Percentiles rank a stretch among this genome's conserved stretches.
Evolutionary conservation across 2,113 vertebrate genomes (phyloP).

Genomic region (Oplegnathus fasciatus): DNA sequence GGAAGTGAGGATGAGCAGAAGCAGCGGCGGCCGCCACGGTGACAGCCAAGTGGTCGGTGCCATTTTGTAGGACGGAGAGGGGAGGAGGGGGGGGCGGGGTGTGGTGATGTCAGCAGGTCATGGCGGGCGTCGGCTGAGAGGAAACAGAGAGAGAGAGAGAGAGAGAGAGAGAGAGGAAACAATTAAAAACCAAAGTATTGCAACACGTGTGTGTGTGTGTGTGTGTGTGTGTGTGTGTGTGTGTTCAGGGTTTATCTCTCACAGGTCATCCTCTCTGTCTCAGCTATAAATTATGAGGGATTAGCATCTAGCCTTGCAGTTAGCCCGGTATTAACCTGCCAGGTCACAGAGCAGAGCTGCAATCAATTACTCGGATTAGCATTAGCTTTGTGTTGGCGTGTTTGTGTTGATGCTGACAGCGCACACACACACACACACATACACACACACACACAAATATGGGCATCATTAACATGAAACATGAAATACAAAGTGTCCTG

Average conservation of each 20-base stretch:
- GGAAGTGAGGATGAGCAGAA: conserved; percentile 41
- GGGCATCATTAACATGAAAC: too few relatives aligned
- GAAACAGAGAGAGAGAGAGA: not conserved
- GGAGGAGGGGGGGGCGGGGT: not conserved
- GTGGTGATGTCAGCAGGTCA: conserved; percentile 64
- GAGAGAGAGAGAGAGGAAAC: not conserved
- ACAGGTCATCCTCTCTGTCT: not conserved
- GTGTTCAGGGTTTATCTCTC: not conserved
- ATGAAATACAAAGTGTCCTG: too few relatives aligned
- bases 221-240: conserved; percentile 3
- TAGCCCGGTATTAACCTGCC: conserved; percentile 17
- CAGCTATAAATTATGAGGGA: conserved; percentile 8
- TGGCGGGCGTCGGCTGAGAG: conserved; percentile 40
- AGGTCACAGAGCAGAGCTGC: conserved; percentile 1
- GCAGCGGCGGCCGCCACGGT: conserved; percentile 30
- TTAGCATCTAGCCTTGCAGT: conserved; percentile 26
- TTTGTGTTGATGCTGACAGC: not conserved
- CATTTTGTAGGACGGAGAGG: conserved; percentile 37
- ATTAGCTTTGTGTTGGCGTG: not conserved
- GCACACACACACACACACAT: not conserved
- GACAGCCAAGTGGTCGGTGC: conserved; percentile 21
- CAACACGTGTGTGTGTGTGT: conserved; percentile 3
- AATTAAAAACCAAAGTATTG: too few relatives aligned
- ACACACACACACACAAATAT: not conserved
- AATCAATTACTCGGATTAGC: conserved; percentile 14